Percentiles rank a stretch among this genome's conserved stretches.
phyloP scores from a whole-genome alignment of 2,113 vertebrate species.

The Anolis sagrei region DNA sequence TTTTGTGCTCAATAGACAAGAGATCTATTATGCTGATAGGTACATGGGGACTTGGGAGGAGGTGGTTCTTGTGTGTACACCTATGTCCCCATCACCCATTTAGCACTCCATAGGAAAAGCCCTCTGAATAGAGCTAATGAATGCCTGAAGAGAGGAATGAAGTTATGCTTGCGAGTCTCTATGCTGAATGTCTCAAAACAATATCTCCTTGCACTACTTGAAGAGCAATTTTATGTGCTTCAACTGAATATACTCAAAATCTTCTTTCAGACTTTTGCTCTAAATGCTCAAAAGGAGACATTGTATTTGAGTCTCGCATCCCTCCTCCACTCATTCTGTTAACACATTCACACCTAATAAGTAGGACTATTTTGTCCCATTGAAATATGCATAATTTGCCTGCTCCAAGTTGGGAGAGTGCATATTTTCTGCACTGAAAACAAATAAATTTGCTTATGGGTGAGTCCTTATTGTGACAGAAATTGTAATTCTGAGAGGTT shows the following conservation, averaged over 20 bases:
- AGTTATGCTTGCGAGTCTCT: no score
- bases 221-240: neutral
- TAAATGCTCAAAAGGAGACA: neutral
- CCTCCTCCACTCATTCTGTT: neutral
- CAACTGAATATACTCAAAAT: neutral
- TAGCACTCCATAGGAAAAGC: no score
- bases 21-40: no score
- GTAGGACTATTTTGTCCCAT: constrained; percentile 1
- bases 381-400: constrained; percentile 25
- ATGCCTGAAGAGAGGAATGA: neutral
- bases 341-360: neutral
- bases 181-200: neutral
- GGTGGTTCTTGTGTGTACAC: no score
- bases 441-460: constrained; percentile 19
- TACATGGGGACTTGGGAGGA: no score
- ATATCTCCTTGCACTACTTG: neutral
- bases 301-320: neutral
- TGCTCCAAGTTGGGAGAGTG: constrained; percentile 2
- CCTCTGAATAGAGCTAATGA: neutral
- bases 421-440: constrained; percentile 28
- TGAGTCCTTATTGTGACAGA: constrained; percentile 42
- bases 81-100: no score
- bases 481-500: constrained; percentile 39
- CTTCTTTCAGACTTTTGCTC: neutral
- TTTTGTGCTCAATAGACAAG: no score